Base-by-base conservation (phyloP, 2,888 invertebrate species). In the Tetanocera ferruginea region DNA sequence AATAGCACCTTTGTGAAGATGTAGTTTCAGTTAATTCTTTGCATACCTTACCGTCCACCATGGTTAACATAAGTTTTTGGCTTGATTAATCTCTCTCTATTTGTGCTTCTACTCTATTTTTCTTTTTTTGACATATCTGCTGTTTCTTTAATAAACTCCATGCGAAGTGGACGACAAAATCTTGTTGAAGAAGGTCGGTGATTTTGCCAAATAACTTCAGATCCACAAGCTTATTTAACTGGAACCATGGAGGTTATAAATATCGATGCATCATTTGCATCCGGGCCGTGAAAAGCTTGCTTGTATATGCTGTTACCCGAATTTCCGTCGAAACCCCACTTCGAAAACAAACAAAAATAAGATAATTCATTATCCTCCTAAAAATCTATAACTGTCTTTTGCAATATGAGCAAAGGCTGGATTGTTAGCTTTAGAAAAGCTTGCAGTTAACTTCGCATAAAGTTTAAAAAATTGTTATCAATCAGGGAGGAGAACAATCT, bases 371-470 rank as follows among this genome's bases (percentile, higher is more conserved):
- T 78, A 76, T 78, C 23, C 25, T 78, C 43, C 62, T 76, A 74
- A 62, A 62, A 52, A 43, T 71, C 57, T 78, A 79, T 72, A 11
- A 81, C 78, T 76, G 71, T 60, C 69, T 75, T 76, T 76, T 79
- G 19, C 78, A 78, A 76, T 80, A 77, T 51, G 51, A 80, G n/a
- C 73, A 83, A 80, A 74, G 82, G 79, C 70, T 79, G 75, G 5
- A 49, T 75, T 37, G 82, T 83, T 66, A 80, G 83, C 67, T 83
- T 75, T 49, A 84, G 78, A 69, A 84, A 80, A 76, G 76, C 80
- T 80, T 84, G 83, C 62, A 77, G 57, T 64, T 72, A 78, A 83
- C 80, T 78, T 79, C 55, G 69, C 79, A 81, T 76, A 19, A 74
- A 76, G 81, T 82, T 74, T 78, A 78, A 71, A 80, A 31, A 14